These are phyloP conservation scores for Paracentrotus lividus DNA, from an alignment of 53 echinoderm and acorn worm genomes.

Conservation along the genomic window DNA sequence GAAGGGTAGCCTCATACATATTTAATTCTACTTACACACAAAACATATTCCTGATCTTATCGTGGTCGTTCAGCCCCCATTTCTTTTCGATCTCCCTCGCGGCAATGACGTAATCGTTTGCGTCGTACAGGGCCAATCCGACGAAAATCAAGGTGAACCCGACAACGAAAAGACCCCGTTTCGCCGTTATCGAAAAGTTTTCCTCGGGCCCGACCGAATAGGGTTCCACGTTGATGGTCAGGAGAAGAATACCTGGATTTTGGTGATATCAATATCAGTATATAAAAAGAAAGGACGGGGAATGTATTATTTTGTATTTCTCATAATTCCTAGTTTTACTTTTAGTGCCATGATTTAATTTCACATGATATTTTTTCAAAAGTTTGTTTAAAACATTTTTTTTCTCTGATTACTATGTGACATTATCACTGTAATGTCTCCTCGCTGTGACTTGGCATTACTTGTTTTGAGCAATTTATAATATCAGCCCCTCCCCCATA, in stretches of 20 bases:
- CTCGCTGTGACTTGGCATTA: too few species aligned
- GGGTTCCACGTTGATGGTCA: constrained; percentile 75
- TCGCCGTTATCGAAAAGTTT: constrained; percentile 71
- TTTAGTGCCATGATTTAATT: too few species aligned
- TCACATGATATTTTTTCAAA: too few species aligned
- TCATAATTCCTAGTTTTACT: too few species aligned
- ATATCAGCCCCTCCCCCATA: too few species aligned
- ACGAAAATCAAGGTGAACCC: constrained; percentile 81
- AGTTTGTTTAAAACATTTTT: too few species aligned
- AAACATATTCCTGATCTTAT: constrained; percentile 70
- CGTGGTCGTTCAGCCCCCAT: neutral
- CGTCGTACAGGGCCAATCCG: constrained; percentile 78
- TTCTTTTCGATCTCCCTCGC: constrained; percentile 78
- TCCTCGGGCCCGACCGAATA: constrained; percentile 66
- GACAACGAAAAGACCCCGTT: constrained; percentile 77
- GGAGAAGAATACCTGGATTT: constrained; percentile 67
- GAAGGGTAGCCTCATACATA: neutral
- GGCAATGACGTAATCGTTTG: constrained; percentile 82
- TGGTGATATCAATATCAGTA: neutral
- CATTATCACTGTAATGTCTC: too few species aligned
- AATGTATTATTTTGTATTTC: too few species aligned
- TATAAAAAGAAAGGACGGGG: neutral
- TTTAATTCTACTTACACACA: constrained; percentile 70
- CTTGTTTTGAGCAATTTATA: too few species aligned
- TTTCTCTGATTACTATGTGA: too few species aligned